Conservation (phyloP, 2,888 invertebrate species). For the Drosophila hamatofila region DNA sequence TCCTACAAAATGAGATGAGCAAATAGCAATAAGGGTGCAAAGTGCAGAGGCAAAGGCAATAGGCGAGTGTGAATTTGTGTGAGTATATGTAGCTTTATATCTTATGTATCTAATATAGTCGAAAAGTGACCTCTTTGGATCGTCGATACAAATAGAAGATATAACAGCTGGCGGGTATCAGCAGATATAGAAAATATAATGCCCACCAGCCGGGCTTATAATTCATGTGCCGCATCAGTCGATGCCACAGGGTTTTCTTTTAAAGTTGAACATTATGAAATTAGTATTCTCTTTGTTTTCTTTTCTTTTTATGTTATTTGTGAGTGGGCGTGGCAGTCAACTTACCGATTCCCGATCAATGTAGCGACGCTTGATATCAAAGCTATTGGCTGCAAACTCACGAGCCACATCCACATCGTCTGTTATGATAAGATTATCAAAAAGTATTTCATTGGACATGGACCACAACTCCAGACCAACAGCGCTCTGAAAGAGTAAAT, state of each 20-base stretch:
- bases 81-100: constrained; percentile 16
- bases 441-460: constrained; percentile 96
- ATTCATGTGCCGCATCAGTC: constrained; percentile 90
- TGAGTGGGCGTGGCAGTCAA: constrained; percentile 63
- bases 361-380: constrained; percentile 92
- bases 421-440: constrained; percentile 97
- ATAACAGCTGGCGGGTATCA: constrained; percentile 90
- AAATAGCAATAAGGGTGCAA: constrained; percentile 62
- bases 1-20: constrained; percentile 87
- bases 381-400: constrained; percentile 93
- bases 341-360: constrained; percentile 93
- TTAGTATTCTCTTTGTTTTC: constrained; percentile 2
- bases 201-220: constrained; percentile 93
- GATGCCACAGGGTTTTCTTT: constrained; percentile 90
- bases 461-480: constrained; percentile 99
- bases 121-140: constrained; percentile 87
- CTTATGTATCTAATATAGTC: constrained; percentile 5
- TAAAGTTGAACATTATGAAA: constrained; percentile 41
- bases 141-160: constrained; percentile 89
- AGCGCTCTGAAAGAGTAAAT: constrained; percentile 88
- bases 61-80: constrained; percentile 21
- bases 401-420: constrained; percentile 92
- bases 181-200: constrained; percentile 91
- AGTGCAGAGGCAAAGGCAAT: constrained; percentile 51
- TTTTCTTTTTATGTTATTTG: not conserved